Base-by-base conservation (phyloP, 2,113 vertebrate species). In the Rhea americana region DNA sequence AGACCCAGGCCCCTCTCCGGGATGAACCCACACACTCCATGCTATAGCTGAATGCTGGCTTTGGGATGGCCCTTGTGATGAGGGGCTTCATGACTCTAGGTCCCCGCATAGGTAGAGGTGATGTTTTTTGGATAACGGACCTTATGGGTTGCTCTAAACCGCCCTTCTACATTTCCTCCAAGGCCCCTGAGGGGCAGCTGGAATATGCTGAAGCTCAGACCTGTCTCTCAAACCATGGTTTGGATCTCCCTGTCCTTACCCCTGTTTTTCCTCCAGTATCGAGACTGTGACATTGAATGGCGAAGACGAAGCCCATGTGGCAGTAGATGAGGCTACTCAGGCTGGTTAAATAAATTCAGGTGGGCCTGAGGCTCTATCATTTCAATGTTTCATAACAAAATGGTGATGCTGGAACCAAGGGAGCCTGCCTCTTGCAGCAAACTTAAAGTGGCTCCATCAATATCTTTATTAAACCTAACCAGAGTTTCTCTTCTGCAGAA, bases 241-340 rank as follows among this genome's bases (percentile, higher is more conserved):
- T 59, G 56, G 18, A 61, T 11, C 12, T 82, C 21, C 12, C 1
- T 0, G 16, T 59, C n/a, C 20, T 77, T 41, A 55, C 45, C 13
- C 5, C 62, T 30, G 4, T 7, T 79, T 82, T 75, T 72, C 88
- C 26, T 32, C 1, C 7, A 9, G 4, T 21, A 13, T 41, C 41
- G 1, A 14, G 66, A 21, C 68, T 30, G 9, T 35, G 32, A 26
- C 5, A 2, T 9, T 2, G 15, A 72, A 7, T 0, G 0, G 7
- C 39, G 74, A 41, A 26, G 32, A 18, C 8, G 7, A 56, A 62
- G 59, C 20, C 1, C 2, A 5, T 12, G 32, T 26, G 41, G 32
- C 19, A 18, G 2, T 1, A 56, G 24, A 11, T 7, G 37, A 67
- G 35, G 67, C 72, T 55, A 13, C 73, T 53, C 2, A 0, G 61